phyloP scores from a whole-genome alignment of 2,888 invertebrate genomes.

The Gymnocheta viridis region DNA sequence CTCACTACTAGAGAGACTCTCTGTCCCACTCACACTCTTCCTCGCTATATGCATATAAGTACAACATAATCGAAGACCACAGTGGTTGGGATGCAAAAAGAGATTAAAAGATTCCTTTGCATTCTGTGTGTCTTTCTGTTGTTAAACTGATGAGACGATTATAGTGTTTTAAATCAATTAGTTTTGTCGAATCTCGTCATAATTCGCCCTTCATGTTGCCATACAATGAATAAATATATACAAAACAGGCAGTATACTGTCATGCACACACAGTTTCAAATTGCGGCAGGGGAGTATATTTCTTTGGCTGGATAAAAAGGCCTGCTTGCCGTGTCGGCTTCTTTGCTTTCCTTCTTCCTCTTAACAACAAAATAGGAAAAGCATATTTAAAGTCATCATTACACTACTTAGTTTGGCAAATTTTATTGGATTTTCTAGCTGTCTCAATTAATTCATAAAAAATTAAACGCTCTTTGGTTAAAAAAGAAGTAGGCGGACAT shows the following conservation, averaged over 20 bases:
- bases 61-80: slow-evolving; percentile 67
- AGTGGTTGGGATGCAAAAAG: slow-evolving; percentile 48
- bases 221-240: slow-evolving; percentile 57
- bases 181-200: slow-evolving; percentile 81
- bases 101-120: slow-evolving; percentile 49
- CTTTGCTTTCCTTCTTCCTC: slow-evolving; percentile 18
- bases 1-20: no score
- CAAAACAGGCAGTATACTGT: slow-evolving; percentile 27
- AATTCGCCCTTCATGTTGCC: slow-evolving; percentile 75
- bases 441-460: slow-evolving; percentile 67
- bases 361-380: slow-evolving; percentile 21
- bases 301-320: slow-evolving; percentile 7
- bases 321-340: slow-evolving; percentile 49
- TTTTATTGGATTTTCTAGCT: slow-evolving; percentile 62
- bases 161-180: slow-evolving; percentile 82
- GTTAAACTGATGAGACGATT: slow-evolving; percentile 74
- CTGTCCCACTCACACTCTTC: not conserved
- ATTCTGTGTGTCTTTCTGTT: slow-evolving; percentile 57
- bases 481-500: slow-evolving; percentile 62
- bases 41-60: slow-evolving; percentile 3
- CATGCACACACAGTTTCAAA: slow-evolving; percentile 6
- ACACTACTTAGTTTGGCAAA: slow-evolving; percentile 62
- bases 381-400: slow-evolving; percentile 67
- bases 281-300: slow-evolving; percentile 29
- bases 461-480: slow-evolving; percentile 33